Conservation (phyloP, 2,113 vertebrate genomes). For the Corvus moneduloides region DNA sequence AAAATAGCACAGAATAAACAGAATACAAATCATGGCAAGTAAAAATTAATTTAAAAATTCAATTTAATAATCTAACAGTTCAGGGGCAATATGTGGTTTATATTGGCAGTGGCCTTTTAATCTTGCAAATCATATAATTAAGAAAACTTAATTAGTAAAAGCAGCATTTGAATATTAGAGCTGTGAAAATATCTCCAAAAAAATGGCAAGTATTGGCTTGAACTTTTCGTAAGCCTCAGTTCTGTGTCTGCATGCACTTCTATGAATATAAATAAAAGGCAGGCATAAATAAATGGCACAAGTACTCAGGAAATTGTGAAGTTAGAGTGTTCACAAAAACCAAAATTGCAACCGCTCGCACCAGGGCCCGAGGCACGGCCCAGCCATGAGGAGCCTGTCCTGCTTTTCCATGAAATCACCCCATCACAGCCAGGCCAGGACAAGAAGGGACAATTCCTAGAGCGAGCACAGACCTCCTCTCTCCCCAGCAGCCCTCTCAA, state of each 20-base stretch:
- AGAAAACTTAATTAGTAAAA: slow-evolving; percentile 60
- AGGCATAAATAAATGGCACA: slow-evolving; percentile 21
- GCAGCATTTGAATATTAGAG: slow-evolving; percentile 46
- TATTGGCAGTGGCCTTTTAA: slow-evolving; percentile 62
- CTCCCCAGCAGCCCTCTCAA: neutral
- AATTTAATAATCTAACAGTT: slow-evolving; percentile 66
- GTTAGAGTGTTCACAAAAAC: neutral
- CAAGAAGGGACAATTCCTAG: rapidly evolving
- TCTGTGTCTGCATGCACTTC: slow-evolving; percentile 34
- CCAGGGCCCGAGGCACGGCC: neutral
- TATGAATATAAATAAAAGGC: slow-evolving; percentile 40
- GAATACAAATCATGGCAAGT: slow-evolving; percentile 65
- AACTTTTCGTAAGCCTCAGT: slow-evolving; percentile 27
- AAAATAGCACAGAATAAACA: slow-evolving; percentile 65
- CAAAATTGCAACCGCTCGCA: neutral
- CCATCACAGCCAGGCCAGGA: neutral
- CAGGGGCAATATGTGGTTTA: slow-evolving; percentile 62
- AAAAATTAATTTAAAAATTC: slow-evolving; percentile 68
- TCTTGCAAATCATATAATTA: slow-evolving; percentile 66
- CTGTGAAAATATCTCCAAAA: slow-evolving; percentile 46
- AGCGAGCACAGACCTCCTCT: neutral
- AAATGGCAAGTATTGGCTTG: slow-evolving; percentile 63
- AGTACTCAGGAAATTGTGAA: slow-evolving; percentile 24
- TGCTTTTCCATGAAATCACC: neutral
- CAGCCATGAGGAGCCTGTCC: neutral